Evolutionary conservation across 2,113 vertebrate genomes (phyloP).

Genomic region (Gobiocypris rarus): DNA sequence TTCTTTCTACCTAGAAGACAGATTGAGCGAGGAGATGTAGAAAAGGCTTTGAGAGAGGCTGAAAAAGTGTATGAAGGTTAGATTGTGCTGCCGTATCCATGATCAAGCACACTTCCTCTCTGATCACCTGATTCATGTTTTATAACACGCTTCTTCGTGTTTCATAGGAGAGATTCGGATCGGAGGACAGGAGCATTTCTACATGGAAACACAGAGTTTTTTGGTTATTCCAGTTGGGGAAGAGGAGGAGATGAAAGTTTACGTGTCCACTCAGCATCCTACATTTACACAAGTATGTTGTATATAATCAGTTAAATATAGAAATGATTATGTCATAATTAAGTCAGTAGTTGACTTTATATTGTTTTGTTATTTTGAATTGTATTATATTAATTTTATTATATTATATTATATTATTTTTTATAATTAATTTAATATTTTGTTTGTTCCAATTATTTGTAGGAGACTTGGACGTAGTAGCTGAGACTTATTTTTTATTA

Average conservation of each 20-base stretch:
- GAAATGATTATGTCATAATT: no score
- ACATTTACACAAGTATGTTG: constrained; percentile 72
- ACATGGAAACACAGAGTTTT: constrained; percentile 86
- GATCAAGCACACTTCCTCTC: not conserved
- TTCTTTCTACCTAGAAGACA: constrained; percentile 66
- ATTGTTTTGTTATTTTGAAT: no score
- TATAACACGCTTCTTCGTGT: not conserved
- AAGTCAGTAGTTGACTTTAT: no score
- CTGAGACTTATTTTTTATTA: no score
- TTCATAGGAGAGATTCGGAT: constrained; percentile 76
- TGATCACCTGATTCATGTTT: not conserved
- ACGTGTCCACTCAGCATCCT: constrained; percentile 79
- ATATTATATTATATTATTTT: no score
- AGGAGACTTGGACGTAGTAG: no score
- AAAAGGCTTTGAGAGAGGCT: constrained; percentile 60
- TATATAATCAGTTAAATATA: not conserved
- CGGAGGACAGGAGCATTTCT: constrained; percentile 88
- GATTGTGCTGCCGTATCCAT: not conserved
- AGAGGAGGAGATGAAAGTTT: constrained; percentile 80
- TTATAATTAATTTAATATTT: no score
- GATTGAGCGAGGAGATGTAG: constrained; percentile 68
- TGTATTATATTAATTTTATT: no score
- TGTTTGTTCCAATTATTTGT: no score
- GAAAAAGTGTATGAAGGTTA: constrained; percentile 72
- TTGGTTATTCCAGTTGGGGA: constrained; percentile 82